Conservation (phyloP, 2,888 invertebrate species). For the Cerceris ruficornis region DNA sequence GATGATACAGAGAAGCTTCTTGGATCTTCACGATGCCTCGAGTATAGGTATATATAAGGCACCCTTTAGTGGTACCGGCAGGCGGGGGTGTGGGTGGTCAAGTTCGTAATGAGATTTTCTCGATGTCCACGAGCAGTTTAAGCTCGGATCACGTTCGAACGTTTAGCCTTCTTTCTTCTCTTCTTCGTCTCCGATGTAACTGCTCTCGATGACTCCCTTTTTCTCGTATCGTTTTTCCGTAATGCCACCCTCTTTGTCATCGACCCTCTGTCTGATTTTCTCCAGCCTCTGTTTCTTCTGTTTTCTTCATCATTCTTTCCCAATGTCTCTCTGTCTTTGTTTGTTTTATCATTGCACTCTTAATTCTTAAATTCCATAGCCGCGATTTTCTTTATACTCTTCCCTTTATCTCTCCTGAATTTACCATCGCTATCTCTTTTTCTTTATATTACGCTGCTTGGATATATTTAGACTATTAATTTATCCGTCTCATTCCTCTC, state of each 20-base stretch:
- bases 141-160: slow-evolving; percentile 76
- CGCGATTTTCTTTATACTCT: too few species aligned
- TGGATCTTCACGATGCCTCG: slow-evolving; percentile 58
- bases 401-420: too few species aligned
- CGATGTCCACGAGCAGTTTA: slow-evolving; percentile 73
- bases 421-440: too few species aligned
- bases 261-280: background rate
- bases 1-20: slow-evolving; percentile 66
- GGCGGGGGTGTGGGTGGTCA: slow-evolving; percentile 44
- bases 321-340: background rate
- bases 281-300: background rate
- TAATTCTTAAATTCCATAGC: background rate
- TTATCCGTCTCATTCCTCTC: too few species aligned
- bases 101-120: slow-evolving; percentile 73
- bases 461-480: too few species aligned
- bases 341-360: background rate
- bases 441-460: too few species aligned
- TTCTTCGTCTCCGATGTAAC: slow-evolving; percentile 37
- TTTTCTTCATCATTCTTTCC: background rate
- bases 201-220: slow-evolving; percentile 23
- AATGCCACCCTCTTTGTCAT: background rate
- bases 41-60: slow-evolving; percentile 63
- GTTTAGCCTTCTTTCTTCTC: slow-evolving; percentile 68
- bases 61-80: slow-evolving; percentile 35
- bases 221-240: background rate